Evolutionary conservation across 2,888 invertebrate species (phyloP).

Genomic region (Cyaniris semiargus): DNA sequence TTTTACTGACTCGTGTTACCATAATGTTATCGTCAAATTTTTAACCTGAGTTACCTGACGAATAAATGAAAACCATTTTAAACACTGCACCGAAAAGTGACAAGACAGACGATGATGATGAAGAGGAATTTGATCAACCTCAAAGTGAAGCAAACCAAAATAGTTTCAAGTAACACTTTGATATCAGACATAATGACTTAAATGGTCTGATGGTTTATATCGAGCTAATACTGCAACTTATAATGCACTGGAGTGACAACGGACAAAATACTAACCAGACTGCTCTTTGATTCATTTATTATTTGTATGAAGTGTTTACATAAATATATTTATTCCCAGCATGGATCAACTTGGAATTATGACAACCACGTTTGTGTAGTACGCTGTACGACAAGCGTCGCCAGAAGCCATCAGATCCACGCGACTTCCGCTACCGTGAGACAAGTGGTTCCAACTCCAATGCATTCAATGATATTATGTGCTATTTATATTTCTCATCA

Average conservation of each 20-base stretch:
- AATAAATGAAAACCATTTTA: not conserved
- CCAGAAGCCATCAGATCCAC: not conserved
- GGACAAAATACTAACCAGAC: not conserved
- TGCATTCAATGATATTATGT: slow-evolving; percentile 1
- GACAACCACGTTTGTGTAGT: not conserved
- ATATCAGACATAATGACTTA: not conserved
- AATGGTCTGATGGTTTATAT: not conserved
- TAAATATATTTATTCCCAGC: not conserved
- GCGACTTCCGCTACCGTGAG: slow-evolving; percentile 13
- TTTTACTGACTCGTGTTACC: slow-evolving; percentile 7
- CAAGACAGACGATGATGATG: not conserved
- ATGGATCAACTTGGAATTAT: not conserved
- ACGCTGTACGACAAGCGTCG: not conserved
- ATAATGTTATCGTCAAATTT: not conserved
- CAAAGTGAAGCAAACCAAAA: not conserved
- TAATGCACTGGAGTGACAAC: not conserved
- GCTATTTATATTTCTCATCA: not conserved
- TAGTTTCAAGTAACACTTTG: not conserved
- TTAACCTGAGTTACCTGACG: not conserved
- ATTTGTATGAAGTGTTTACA: not conserved
- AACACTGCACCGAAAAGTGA: too few relatives aligned
- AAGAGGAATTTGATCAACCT: not conserved
- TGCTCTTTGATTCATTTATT: not conserved
- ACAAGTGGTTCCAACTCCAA: not conserved
- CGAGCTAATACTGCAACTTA: not conserved